These are phyloP conservation scores for Bhutanitis thaidina DNA, from an alignment of 2,888 invertebrate species.

Conservation along the genomic window DNA sequence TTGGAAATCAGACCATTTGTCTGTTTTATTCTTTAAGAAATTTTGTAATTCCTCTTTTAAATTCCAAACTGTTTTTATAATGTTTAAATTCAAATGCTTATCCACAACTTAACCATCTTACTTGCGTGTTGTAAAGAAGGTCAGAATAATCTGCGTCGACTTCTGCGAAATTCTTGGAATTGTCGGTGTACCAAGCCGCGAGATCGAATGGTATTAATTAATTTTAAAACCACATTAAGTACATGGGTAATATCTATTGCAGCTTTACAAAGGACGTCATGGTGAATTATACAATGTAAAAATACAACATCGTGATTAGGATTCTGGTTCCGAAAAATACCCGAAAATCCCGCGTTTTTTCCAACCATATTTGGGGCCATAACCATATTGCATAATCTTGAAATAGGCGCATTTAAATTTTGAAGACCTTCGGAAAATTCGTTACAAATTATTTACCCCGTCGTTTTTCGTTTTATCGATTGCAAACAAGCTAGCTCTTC, in stretches of 20 bases:
- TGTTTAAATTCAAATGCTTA: constrained; percentile 17
- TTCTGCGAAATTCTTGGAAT: constrained; percentile 24
- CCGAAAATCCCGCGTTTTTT: constrained; percentile 23
- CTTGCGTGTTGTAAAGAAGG: constrained; percentile 23
- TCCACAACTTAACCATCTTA: constrained; percentile 25
- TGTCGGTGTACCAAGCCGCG: constrained; percentile 22
- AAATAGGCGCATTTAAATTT: constrained; percentile 21
- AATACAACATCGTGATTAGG: constrained; percentile 12
- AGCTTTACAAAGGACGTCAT: constrained; percentile 23
- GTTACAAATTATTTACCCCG: constrained; percentile 23
- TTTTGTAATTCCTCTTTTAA: too few species aligned
- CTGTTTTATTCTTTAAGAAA: constrained; percentile 22
- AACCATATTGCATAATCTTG: constrained; percentile 22
- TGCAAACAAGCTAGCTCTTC: constrained; percentile 24
- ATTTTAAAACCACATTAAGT: constrained; percentile 22
- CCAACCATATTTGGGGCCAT: constrained; percentile 25
- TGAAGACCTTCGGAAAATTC: constrained; percentile 20
- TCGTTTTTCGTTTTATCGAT: constrained; percentile 23
- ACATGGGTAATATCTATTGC: constrained; percentile 21
- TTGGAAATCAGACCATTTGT: constrained; percentile 20
- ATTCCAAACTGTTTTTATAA: constrained; percentile 12
- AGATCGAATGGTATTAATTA: constrained; percentile 23
- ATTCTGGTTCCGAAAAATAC: constrained; percentile 22
- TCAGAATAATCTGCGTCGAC: constrained; percentile 24
- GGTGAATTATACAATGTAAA: constrained; percentile 24